Base-by-base conservation (phyloP, 2,113 vertebrate species). In the Camarhynchus parvulus region DNA sequence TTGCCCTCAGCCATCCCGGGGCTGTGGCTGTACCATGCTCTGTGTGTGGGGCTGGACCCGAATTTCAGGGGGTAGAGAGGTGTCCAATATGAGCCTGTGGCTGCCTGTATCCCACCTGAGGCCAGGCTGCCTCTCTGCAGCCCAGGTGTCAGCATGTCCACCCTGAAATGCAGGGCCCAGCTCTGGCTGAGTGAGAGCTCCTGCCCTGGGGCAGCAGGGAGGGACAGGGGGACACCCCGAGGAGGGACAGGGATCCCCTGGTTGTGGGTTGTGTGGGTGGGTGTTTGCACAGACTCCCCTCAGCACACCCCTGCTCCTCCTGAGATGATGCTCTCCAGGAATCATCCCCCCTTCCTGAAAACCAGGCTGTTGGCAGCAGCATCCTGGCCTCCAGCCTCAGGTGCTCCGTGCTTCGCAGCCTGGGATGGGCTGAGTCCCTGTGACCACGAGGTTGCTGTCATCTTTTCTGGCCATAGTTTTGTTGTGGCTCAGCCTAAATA, bases 1-100 rank as follows among this genome's bases (percentile, higher is more conserved):
- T 56, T 62, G 55, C 33, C 28, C 77, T 53, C 1, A 2, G 44
- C 61, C 30, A 19, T 68, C 21, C 56, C 0, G 0, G 37, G 18
- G 25, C 59, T 64, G 61, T 1, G 20, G 55, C 42, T 62, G 28
- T 8, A 6, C 6, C 31, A 2, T 2, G 5, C 25, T 9, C 33
- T 2, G 0, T 22, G 46, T 6, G 4, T 3, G 15, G 50, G 8
- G n/a, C 52, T 1, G 1, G 63, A 58, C 46, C 25, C 0, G 0
- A 52, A 35, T 35, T 41, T 17, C 0, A 0, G 28, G 53, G 63
- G 13, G 15, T 35, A 4, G 5, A 74, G 58, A 39, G 41, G 14
- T 82, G 66, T 58, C 49, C 81, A 20, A 0, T 1, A 3, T 1
- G 7, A 74, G 9, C n/a, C 30, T 0, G 0, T 28, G 62, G 35